Percentiles rank a stretch among this genome's conserved stretches.
Conservation (phyloP, 2,888 invertebrate species). For the Plebejus argus region DNA sequence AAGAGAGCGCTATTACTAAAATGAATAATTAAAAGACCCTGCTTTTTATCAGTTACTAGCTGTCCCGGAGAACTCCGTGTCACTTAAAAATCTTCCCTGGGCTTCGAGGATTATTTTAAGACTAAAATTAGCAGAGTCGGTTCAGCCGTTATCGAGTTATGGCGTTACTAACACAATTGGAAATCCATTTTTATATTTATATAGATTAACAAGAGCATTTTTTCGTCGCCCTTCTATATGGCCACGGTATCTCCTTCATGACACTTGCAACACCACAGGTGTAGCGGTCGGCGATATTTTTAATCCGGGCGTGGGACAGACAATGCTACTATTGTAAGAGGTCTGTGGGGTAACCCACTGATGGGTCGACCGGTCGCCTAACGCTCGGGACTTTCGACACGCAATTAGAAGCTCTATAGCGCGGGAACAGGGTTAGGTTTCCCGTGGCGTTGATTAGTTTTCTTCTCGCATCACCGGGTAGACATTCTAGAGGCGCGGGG, state of each 20-base stretch:
- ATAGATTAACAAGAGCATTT: background rate
- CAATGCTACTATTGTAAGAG: slow-evolving; percentile 70
- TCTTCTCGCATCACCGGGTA: slow-evolving; percentile 53
- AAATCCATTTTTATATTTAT: no score
- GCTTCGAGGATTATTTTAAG: no score
- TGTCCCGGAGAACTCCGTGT: no score
- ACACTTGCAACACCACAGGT: background rate
- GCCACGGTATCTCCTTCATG: background rate
- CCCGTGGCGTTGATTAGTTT: slow-evolving; percentile 45
- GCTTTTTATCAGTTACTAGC: background rate
- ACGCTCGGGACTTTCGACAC: slow-evolving; percentile 53
- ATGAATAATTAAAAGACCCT: background rate
- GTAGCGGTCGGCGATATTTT: slow-evolving; percentile 17
- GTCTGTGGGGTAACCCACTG: slow-evolving; percentile 78
- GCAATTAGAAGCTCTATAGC: slow-evolving; percentile 44
- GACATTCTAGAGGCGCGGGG: slow-evolving; percentile 57
- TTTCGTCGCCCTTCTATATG: background rate
- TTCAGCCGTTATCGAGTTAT: no score
- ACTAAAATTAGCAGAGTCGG: no score
- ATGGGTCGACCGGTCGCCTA: slow-evolving; percentile 63
- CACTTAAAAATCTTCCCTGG: no score
- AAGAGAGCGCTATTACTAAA: background rate
- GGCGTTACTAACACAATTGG: no score
- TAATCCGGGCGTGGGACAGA: slow-evolving; percentile 19
- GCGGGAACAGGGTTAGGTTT: slow-evolving; percentile 49